phyloP scores from a whole-genome alignment of 2,113 vertebrate species.

The Gracilinanus agilis region DNA sequence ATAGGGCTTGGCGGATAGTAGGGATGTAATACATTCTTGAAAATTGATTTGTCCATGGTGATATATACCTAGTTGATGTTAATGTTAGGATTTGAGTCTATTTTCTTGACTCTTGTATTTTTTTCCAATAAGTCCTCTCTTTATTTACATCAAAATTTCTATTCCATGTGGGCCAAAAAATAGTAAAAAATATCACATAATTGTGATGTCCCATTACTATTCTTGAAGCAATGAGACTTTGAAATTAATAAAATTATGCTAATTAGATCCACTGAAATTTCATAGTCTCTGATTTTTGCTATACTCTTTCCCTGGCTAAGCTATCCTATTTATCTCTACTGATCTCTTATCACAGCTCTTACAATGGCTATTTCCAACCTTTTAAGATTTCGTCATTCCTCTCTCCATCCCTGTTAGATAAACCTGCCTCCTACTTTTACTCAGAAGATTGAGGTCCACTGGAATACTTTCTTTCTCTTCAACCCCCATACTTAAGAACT shows the following conservation, averaged over 20 bases:
- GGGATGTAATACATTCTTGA: neutral
- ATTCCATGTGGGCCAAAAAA: neutral
- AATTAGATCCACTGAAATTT: neutral
- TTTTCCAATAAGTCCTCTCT: neutral
- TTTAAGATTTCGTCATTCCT: neutral
- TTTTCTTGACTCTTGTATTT: neutral
- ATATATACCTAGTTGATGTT: neutral
- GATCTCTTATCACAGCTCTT: neutral
- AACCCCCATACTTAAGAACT: neutral
- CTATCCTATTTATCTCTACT: neutral
- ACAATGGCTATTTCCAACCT: neutral
- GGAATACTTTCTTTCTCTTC: neutral
- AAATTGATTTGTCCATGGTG: neutral
- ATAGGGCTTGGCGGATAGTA: neutral
- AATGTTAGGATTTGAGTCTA: neutral
- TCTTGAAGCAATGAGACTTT: neutral
- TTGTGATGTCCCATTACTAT: neutral
- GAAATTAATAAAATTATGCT: neutral
- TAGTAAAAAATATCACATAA: neutral
- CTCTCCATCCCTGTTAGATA: neutral
- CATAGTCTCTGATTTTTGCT: neutral
- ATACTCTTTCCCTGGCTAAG: neutral
- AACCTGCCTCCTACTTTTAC: neutral
- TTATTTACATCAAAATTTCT: neutral
- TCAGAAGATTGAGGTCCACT: neutral